Conservation (phyloP, 2,888 invertebrate species). For the Agrotis exclamationis region DNA sequence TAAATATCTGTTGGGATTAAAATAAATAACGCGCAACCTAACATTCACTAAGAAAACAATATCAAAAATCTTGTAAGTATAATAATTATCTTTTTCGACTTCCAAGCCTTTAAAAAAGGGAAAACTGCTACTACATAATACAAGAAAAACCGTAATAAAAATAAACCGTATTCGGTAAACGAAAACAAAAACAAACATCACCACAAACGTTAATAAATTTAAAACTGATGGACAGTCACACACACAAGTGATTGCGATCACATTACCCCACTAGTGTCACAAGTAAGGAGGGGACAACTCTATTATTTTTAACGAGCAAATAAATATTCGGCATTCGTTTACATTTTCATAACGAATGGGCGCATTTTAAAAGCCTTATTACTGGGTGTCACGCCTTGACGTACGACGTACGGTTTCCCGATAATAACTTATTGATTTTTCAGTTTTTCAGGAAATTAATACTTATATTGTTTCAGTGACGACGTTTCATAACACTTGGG, state of each 20-base stretch:
- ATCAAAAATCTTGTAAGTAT: too few relatives aligned
- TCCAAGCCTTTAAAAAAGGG: not conserved
- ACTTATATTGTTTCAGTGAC: constrained; percentile 33
- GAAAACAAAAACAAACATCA: constrained; percentile 23
- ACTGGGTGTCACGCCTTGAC: constrained; percentile 75
- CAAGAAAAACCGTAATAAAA: not conserved
- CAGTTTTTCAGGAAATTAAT: constrained; percentile 59
- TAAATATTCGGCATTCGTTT: constrained; percentile 78
- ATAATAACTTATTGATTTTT: constrained; percentile 77
- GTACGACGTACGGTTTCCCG: constrained; percentile 69
- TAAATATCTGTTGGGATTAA: not conserved
- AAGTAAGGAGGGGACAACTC: constrained; percentile 64
- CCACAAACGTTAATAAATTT: constrained; percentile 24
- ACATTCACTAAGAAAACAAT: too few relatives aligned
- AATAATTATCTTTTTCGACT: not conserved
- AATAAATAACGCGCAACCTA: too few relatives aligned
- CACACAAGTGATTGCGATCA: constrained; percentile 53
- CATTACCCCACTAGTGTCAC: constrained; percentile 48
- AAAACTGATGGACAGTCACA: constrained; percentile 32
- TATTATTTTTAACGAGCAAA: constrained; percentile 77
- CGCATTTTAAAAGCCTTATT: constrained; percentile 85
- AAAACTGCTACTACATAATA: too few relatives aligned
- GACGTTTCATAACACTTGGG: not conserved
- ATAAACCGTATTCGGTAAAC: constrained; percentile 9
- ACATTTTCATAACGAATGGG: constrained; percentile 79